Base-by-base conservation (phyloP, 2,797 vertebrate species). In the Hipposideros larvatus region DNA sequence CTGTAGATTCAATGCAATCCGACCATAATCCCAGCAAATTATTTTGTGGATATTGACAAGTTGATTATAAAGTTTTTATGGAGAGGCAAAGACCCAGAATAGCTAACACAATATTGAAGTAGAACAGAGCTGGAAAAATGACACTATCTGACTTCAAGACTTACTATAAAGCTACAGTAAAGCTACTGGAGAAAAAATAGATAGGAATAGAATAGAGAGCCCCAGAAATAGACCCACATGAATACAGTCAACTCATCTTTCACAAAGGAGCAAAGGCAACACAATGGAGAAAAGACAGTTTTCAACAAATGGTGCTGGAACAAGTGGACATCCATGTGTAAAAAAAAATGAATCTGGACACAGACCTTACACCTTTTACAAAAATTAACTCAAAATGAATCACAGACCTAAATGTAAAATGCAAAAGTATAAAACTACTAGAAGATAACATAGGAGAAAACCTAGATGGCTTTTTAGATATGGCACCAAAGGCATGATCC, bases 101-200 rank as follows among this genome's bases (percentile, higher is more conserved):
- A 91, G 65, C 16, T 65, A 91, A 91, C 53, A 79, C 9, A 78
- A 65, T 57, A 80, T 16, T 95, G 82, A 82, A 87, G 68, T 43
- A 88, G 73, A 53, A 73, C 15, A 65, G 91, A 86, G 57, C 21
- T 26, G n/a, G 51, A 82, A 26, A 65, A 75, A 24, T 68, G 48
- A 87, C 8, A 83, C 55, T 34, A 51, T 0, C 68, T 91, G 61
- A 66, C 8, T 82, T 91, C 7, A 87, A 83, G 90, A 87, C 13
- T 66, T 48, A 59, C 16, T 53, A 24, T 53, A 92, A 83, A 61
- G 51, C 59, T 83, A 88, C 0, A 61, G 53, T 43, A 53, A 74
- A 37, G 37, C 37, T 37, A 68, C 3, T 74, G 77, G n/a, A 21
- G 53, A 91, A 41, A 51, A 26, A 73, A 73, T 3, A 53, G 11